These are phyloP conservation scores for Neomorphus geoffroyi DNA, from an alignment of 2,797 vertebrate genomes.

Conservation along the genomic window DNA sequence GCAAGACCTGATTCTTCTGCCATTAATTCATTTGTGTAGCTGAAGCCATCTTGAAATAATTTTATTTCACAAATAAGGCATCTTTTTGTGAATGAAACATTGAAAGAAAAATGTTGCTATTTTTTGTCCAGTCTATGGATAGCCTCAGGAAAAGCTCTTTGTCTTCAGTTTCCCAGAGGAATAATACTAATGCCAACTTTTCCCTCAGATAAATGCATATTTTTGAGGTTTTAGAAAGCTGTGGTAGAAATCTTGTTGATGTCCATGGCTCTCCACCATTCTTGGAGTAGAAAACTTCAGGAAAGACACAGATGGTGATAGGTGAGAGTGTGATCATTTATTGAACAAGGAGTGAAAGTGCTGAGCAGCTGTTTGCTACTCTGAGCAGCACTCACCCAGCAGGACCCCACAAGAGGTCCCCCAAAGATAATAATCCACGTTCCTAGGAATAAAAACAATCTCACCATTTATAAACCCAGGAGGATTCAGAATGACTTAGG, in stretches of 20 bases:
- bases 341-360: not conserved
- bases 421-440: not conserved
- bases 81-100: not conserved
- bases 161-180: not conserved
- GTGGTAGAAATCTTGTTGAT: not conserved
- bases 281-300: not conserved
- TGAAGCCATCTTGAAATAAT: not conserved
- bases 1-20: not conserved
- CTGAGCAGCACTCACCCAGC: not conserved
- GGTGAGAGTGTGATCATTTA: not conserved
- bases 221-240: not conserved
- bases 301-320: not conserved
- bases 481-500: not conserved
- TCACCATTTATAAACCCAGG: not conserved
- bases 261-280: not conserved
- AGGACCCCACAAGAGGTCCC: not conserved
- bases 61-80: not conserved
- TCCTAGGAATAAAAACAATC: not conserved
- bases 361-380: not conserved
- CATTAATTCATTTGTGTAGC: not conserved
- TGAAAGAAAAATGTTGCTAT: not conserved
- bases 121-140: not conserved
- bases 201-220: not conserved
- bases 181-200: not conserved
- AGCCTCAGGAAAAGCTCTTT: not conserved